Conservation (phyloP, 1,140 invertebrate species). For the Hesperophylax magnus region DNA sequence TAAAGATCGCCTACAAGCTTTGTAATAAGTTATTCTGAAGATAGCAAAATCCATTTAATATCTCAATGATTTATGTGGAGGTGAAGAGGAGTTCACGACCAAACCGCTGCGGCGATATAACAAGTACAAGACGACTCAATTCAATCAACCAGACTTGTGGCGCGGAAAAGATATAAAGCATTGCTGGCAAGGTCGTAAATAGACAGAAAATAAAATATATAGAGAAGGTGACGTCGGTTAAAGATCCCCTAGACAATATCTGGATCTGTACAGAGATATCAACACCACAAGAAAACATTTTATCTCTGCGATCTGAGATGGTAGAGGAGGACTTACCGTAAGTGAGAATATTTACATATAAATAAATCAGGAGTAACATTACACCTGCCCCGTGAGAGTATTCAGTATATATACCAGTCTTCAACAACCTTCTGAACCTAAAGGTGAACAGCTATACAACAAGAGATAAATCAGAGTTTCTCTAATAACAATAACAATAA, state of each 20-base stretch:
- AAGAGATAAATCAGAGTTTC: too few species aligned
- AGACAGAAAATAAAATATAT: background rate
- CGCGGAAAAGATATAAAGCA: slow-evolving; percentile 2
- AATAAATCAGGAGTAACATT: background rate
- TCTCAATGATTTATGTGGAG: too few species aligned
- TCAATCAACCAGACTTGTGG: slow-evolving; percentile 1
- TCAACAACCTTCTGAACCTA: too few species aligned
- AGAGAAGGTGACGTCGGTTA: background rate
- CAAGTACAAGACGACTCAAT: background rate
- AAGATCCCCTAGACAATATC: slow-evolving; percentile 1
- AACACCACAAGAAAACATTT: background rate
- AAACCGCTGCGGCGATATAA: background rate
- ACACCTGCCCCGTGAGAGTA: too few species aligned
- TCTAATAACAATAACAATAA: too few species aligned
- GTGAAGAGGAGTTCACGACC: too few species aligned
- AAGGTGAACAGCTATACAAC: too few species aligned
- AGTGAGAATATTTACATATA: background rate
- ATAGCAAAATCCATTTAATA: too few species aligned
- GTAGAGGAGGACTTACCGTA: background rate
- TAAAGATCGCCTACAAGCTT: too few species aligned
- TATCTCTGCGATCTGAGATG: background rate
- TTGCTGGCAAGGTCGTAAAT: slow-evolving; percentile 6
- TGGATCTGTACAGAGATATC: slow-evolving; percentile 5
- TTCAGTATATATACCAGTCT: too few species aligned
- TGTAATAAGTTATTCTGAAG: too few species aligned